Base-by-base conservation (phyloP, 2,113 vertebrate species). In the Python bivittatus region DNA sequence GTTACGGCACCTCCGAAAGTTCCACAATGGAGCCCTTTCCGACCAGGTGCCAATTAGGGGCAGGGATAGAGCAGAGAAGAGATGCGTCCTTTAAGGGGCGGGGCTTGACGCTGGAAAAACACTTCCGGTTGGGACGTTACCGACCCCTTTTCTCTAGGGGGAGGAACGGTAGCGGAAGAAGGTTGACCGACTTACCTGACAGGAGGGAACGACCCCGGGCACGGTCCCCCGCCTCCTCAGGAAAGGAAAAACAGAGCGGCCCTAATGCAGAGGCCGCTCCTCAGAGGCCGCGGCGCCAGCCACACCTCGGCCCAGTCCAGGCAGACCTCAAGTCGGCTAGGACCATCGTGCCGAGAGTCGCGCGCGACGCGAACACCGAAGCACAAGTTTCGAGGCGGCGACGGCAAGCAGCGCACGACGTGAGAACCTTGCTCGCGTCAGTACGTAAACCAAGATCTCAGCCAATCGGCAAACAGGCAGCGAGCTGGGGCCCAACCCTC, bases 281-380 rank as follows among this genome's bases (percentile, higher is more conserved):
- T 88, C 42, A 88, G 15, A 84, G 33, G 72, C 64, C 54, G 64
- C 54, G 72, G 10, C 53, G 61, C 84, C 54, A 33, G 38, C 84
- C 29, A 84, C 42, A 6, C 91, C 23, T 92, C 84, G 64, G 88
- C 91, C 58, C 85, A 48, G 72, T 56, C 91, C 89, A 52, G 38
- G 89, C 54, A 53, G 61, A n/a, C 23, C 85, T 22, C 15, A 38
- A 83, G 22, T 38, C 58, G 12, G 17, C 23, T 44, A 56, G 33
- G 27, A 42, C 29, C 53, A 20, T 64, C 72, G 60, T 92, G 33
- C 58, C 83, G 29, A 15, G 44, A 3, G 1, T 10, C 68, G 17
- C 52, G 12, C 64, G 52, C 6, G 2, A n/a, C 29, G 56, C 27
- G 29, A 7, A 13, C 8, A 42, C 54, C 54, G 86, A 22, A 88